Conservation (phyloP, 2,888 invertebrate species). For the Microplitis manilae region DNA sequence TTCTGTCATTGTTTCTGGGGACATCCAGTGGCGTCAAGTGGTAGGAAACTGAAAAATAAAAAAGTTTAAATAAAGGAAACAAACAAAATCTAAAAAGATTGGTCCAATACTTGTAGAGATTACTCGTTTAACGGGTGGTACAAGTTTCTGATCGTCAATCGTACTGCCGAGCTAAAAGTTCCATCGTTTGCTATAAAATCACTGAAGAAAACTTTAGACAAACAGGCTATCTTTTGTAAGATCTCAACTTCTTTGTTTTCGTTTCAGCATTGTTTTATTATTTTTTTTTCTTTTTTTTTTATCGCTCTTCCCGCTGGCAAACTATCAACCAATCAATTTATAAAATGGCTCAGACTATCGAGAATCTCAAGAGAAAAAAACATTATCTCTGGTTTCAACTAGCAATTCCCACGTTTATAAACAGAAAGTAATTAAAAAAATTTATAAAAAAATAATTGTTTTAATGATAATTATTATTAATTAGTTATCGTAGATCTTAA, state of each 20-base stretch:
- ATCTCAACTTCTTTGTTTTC: constrained; percentile 9
- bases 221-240: constrained; percentile 15
- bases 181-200: constrained; percentile 19
- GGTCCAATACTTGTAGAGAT: constrained; percentile 19
- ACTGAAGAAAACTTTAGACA: constrained; percentile 9
- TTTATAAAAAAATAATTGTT: too few relatives aligned
- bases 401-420: neutral
- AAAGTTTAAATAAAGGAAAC: constrained; percentile 9
- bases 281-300: neutral
- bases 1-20: constrained; percentile 42
- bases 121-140: constrained; percentile 17
- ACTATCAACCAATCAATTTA: constrained; percentile 33
- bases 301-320: neutral
- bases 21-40: neutral
- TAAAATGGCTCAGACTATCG: constrained; percentile 36
- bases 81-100: neutral
- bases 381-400: neutral
- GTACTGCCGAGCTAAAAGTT: constrained; percentile 5
- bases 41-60: constrained; percentile 11
- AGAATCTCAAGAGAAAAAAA: neutral
- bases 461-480: too few relatives aligned
- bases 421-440: neutral
- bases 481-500: too few relatives aligned
- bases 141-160: constrained; percentile 12
- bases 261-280: neutral